Conservation (phyloP, 2,888 invertebrate genomes). For the Stomorhina lunata region DNA sequence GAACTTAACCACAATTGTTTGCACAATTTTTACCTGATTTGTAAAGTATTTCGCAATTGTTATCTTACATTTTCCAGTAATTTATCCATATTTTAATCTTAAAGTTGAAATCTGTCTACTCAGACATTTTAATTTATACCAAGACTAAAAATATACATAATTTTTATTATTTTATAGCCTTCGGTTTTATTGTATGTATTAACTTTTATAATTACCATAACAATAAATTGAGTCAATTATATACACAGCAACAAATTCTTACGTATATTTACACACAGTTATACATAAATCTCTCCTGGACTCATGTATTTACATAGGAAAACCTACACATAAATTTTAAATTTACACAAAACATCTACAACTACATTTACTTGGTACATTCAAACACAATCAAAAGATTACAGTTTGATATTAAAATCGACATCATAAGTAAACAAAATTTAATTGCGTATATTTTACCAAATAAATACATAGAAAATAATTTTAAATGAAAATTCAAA, state of each 20-base stretch:
- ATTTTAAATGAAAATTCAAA: not conserved
- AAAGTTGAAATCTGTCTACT: not conserved
- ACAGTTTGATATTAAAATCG: slow-evolving; percentile 16
- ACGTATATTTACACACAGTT: not conserved
- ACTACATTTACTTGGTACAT: not conserved
- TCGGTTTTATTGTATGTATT: slow-evolving; percentile 50
- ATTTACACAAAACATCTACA: not conserved
- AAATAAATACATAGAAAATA: not conserved
- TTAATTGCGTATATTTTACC: slow-evolving; percentile 26
- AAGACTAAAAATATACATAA: not conserved
- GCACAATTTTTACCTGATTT: too few species aligned
- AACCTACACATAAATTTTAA: not conserved
- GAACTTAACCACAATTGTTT: too few species aligned
- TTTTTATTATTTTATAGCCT: slow-evolving; percentile 24
- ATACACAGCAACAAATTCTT: not conserved
- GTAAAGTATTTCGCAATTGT: too few species aligned
- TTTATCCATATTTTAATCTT: not conserved
- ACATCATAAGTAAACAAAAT: slow-evolving; percentile 23
- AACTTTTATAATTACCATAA: slow-evolving; percentile 53
- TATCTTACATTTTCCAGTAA: too few species aligned
- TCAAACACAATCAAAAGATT: not conserved
- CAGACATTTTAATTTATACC: not conserved
- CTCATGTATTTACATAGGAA: not conserved
- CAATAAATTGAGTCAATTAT: slow-evolving; percentile 33
- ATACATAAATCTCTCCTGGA: too few species aligned